Evolutionary conservation across 2,888 invertebrate species (phyloP), one percentile per base, ranked within the genome.

Genomic region (Thumatha senex): DNA sequence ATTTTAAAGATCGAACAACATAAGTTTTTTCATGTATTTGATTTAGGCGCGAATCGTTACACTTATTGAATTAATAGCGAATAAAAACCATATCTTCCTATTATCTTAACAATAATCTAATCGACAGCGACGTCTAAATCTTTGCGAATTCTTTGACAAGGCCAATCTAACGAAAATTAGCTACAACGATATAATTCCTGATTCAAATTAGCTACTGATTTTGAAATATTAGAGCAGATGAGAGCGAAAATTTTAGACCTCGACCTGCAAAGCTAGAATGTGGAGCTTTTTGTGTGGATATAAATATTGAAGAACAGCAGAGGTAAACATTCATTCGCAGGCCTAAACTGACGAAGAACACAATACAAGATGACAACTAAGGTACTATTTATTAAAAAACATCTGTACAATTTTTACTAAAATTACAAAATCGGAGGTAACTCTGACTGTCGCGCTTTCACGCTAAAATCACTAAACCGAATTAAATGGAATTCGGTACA

Each of bases 201-300:
- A 63, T 74, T 61, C 58, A 77, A 78, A 79, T 79, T 77, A 76
- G 71, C 70, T 66, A 74, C 74, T 78, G 58, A 62, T 79, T 78
- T 67, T 77, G 72, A 70, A 56, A 67, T 63, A 74, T 60, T 64
- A 60, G 48, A 62, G 58, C 61, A 71, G 67, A 69, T 72, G 66
- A 73, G 61, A 71, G 67, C 73, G 73, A 67, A 75, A 68, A 76
- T 76, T 76, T 78, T 74, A 71, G 74, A 72, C 71, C 74, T 67
- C 76, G 82, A 76, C 84, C 83, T 81, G 76, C 77, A 82, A 80
- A 77, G 71, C 56, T 67, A 74, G 75, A 76, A 74, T 72, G 63
- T 63, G 66, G 51, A 65, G 67, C 63, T 59, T 24, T 70, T 66
- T 58, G 71, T 70, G 68, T 65, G 76, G 74, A 82, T 84, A 84